These are phyloP conservation scores for Grammomys surdaster DNA, from an alignment of 2,113 vertebrate genomes.

Conservation along the genomic window DNA sequence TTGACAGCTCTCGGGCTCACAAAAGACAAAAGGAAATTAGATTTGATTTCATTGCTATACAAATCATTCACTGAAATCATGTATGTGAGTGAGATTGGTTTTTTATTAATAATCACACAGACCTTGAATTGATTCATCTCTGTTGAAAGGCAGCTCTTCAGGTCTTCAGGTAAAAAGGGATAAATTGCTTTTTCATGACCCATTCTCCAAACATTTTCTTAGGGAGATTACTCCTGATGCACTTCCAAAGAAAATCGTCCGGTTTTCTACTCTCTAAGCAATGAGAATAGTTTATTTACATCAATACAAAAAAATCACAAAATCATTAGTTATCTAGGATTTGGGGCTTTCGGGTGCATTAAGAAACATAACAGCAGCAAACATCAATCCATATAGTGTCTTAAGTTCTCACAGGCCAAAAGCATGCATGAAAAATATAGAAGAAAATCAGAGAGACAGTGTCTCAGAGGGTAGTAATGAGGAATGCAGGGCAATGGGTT, in stretches of 20 bases:
- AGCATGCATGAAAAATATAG: neutral
- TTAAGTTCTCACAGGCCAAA: slow-evolving; percentile 49
- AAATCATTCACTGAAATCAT: slow-evolving; percentile 42
- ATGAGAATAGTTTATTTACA: slow-evolving; percentile 40
- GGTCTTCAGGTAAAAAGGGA: slow-evolving; percentile 34
- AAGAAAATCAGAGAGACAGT: slow-evolving; percentile 28
- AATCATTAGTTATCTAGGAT: slow-evolving; percentile 27
- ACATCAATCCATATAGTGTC: neutral
- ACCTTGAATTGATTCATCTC: slow-evolving; percentile 15
- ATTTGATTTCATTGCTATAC: slow-evolving; percentile 35
- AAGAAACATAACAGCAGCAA: neutral
- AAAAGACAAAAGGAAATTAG: slow-evolving; percentile 20
- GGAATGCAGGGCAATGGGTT: neutral
- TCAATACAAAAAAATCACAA: slow-evolving; percentile 55
- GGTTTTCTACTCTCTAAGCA: slow-evolving; percentile 2
- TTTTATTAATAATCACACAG: slow-evolving; percentile 12
- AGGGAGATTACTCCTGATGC: neutral
- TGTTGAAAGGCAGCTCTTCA: slow-evolving; percentile 30
- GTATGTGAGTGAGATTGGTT: neutral
- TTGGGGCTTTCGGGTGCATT: neutral
- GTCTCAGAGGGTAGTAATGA: neutral
- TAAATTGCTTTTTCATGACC: neutral
- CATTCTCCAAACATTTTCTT: slow-evolving; percentile 39
- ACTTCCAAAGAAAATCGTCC: slow-evolving; percentile 3
- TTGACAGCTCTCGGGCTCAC: neutral